These are phyloP conservation scores for Campylomormyrus numenius DNA, from an alignment of 2,113 vertebrate species.

Conservation along the genomic window DNA sequence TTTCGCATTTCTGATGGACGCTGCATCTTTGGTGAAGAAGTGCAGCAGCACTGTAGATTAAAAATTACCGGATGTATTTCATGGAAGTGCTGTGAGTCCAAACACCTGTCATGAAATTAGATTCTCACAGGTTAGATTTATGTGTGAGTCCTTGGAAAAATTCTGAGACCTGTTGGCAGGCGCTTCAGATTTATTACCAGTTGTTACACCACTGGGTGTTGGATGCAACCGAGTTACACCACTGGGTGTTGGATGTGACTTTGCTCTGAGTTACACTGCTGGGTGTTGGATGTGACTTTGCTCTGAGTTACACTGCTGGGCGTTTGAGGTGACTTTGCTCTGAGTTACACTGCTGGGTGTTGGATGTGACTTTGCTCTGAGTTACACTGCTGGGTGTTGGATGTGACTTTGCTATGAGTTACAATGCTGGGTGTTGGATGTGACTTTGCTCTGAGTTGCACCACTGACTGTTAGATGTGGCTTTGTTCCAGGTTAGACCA, in stretches of 20 bases:
- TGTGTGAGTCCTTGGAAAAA: slow-evolving; percentile 29
- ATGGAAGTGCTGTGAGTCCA: neutral
- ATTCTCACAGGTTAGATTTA: slow-evolving; percentile 26
- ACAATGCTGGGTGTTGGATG: neutral
- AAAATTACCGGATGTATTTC: slow-evolving; percentile 21
- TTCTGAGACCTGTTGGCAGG: slow-evolving; percentile 22
- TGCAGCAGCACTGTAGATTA: slow-evolving; percentile 30
- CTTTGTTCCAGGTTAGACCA: neutral
- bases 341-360: too few species aligned
- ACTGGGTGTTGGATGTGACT: neutral
- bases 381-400: neutral
- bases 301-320: too few species aligned
- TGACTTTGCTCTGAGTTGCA: neutral
- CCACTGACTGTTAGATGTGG: neutral
- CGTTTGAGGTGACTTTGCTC: too few species aligned
- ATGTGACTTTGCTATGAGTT: neutral
- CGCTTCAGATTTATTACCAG: slow-evolving; percentile 12
- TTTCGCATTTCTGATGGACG: slow-evolving; percentile 41
- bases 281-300: neutral
- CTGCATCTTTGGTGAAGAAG: slow-evolving; percentile 26
- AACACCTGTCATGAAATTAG: slow-evolving; percentile 22
- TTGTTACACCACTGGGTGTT: neutral
- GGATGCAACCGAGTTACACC: neutral
- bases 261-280: neutral
- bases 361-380: too few species aligned